Evolutionary conservation across 2,113 vertebrate genomes (phyloP), one percentile per base, ranked within the genome.

Genomic region (Cacatua alba): DNA sequence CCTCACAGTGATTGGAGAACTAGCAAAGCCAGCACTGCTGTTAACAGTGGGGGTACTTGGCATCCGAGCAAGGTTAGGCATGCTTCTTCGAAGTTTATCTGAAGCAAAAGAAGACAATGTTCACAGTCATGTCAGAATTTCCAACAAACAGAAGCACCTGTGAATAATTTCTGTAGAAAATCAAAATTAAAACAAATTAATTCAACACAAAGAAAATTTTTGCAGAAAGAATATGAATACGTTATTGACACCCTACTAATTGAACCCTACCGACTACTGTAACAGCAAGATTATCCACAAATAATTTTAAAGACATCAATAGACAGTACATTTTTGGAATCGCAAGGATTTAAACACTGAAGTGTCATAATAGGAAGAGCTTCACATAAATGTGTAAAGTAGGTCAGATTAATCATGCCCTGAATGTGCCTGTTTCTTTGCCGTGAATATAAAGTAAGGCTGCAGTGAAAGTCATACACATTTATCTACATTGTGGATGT

Each of bases 1-100:
- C 88, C 99, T 98, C 72, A 99, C 97, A 88, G 99, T 98, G 88
- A 98, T 97, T 10, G 98, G 98, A 62, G 99, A 98, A 33, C 96
- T 95, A 41, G 98, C 94, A 80, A 99, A 98, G 28, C 97, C 96
- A 51, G 98, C 64, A 25, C 85, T 98, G 90, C 96, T 98, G 93
- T 96, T 96, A 17, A 98, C 83, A 29, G 98, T 90, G 8, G 98
- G 88, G 68, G 99, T 98, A 95, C 98, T 98, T 63, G 99, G 98
- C 97, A 98, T 98, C 87, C 98, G 98, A 74, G 99, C 97, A 10
- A 99, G 98, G 92, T 99, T 99, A 87, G 99, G 99, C 99, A 99
- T 99, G 98, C 99, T 99, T 97, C 99, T 98, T 84, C 99, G 98
- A 84, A 99, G 98, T 88, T 99, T 99, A 96, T 99, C 99, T 99